Evolutionary conservation across 2,113 vertebrate species (phyloP), one percentile per base, ranked within the genome.

Genomic region (Gadus chalcogrammus): DNA sequence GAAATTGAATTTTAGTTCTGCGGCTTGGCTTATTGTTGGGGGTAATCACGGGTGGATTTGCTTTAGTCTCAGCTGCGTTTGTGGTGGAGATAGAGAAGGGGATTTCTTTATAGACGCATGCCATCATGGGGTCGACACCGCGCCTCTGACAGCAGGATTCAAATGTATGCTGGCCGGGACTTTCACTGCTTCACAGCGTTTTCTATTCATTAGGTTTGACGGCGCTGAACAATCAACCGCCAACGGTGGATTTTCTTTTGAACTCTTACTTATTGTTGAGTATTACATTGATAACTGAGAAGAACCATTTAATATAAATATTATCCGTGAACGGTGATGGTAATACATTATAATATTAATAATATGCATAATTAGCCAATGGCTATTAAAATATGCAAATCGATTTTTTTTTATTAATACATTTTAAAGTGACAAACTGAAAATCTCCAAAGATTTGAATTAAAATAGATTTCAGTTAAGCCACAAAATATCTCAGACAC

Each of bases 1-100:
- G 79, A 89, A 89, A 90, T 89, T 87, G 82, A 89, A 88, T 89
- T 88, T 88, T 88, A 85, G 85, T 88, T 87, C 84, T 83, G 85
- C 81, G 71, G 84, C 84, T 88, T 90, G 87, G 69, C 82, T 82
- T 81, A 87, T 88, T 88, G 88, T 88, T 88, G 82, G 77, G 82
- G 55, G 77, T 85, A 85, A 85, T 88, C 87, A 87, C 83, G 86
- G 76, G 84, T 69, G 87, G 83, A 84, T 88, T 90, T 77, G 76
- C 68, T 79, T 84, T 82, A 68, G 83, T 79, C 83, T 86, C 84
- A 75, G 71, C 86, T 80, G 80, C 80, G 82, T 84, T 82, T 80
- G 83, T 77, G 81, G 61, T 56, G 61, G 52, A 78, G 79, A 88
- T 85, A 85, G 75, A 83, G 60, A 78, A 79, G 31, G 31, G 31